These are phyloP conservation scores for Leptinotarsa juncta DNA, from an alignment of 2,888 invertebrate species.

Conservation along the genomic window DNA sequence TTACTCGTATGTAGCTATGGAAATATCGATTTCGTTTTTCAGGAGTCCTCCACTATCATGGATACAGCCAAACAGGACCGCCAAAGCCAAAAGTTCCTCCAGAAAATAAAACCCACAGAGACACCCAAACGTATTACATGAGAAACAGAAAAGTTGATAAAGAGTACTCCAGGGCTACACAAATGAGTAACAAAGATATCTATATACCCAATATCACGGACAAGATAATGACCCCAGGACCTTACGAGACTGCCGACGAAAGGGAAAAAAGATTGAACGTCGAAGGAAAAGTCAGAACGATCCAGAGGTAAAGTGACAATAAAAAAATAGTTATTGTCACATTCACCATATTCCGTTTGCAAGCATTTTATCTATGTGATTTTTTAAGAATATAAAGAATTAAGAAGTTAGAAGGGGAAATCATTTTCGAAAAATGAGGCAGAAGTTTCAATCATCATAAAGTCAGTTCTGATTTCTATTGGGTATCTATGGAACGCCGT, in stretches of 20 bases:
- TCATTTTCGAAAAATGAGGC: too few species aligned
- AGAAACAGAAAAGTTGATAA: constrained; percentile 70
- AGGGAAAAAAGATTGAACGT: constrained; percentile 71
- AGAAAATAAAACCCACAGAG: constrained; percentile 70
- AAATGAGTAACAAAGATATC: constrained; percentile 70
- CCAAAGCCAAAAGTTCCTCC: constrained; percentile 68
- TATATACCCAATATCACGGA: constrained; percentile 75
- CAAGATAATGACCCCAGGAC: constrained; percentile 70
- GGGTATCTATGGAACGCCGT: too few species aligned
- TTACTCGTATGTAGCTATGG: too few species aligned
- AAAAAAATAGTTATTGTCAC: too few species aligned
- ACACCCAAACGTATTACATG: constrained; percentile 74
- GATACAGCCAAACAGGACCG: constrained; percentile 84
- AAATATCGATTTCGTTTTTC: neutral
- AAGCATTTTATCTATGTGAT: too few species aligned
- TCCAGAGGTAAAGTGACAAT: constrained; percentile 68
- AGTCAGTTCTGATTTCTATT: too few species aligned
- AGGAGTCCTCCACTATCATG: constrained; percentile 80
- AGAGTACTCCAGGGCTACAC: constrained; percentile 70
- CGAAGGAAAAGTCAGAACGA: constrained; percentile 67
- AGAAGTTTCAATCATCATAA: too few species aligned
- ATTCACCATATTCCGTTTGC: too few species aligned
- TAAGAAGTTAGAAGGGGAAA: too few species aligned
- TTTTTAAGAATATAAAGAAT: too few species aligned
- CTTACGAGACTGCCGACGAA: constrained; percentile 76